These are phyloP conservation scores for Drosophila sp. DNA, from an alignment of 1,140 invertebrate species.

Conservation along the genomic window DNA sequence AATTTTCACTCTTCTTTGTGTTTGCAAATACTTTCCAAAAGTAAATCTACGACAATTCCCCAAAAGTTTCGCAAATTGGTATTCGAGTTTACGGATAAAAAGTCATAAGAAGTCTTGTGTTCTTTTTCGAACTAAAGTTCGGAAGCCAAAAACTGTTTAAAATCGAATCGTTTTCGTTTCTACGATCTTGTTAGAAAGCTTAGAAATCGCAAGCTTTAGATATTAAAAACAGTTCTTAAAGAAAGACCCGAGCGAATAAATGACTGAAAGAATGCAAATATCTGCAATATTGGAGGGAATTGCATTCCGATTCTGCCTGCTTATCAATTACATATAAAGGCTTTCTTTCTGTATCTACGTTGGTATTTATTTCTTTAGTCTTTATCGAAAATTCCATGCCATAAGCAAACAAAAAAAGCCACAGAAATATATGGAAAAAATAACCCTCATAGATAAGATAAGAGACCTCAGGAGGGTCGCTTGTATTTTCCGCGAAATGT, in stretches of 20 bases:
- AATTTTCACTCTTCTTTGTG: too few species aligned
- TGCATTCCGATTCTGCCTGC: constrained; percentile 4
- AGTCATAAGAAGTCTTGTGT: too few species aligned
- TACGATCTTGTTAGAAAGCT: not conserved
- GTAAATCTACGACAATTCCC: too few species aligned
- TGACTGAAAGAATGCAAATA: too few species aligned
- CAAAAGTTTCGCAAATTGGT: too few species aligned
- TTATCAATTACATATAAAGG: not conserved
- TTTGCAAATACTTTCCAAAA: too few species aligned
- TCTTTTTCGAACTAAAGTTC: too few species aligned
- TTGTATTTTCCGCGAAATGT: constrained; percentile 51
- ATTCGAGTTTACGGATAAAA: too few species aligned
- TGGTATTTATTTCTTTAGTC: constrained; percentile 19
- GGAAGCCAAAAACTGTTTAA: too few species aligned
- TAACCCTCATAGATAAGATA: constrained; percentile 49
- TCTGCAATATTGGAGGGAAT: not conserved
- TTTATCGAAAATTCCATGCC: constrained; percentile 62
- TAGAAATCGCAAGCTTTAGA: not conserved
- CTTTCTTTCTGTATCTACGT: constrained; percentile 13
- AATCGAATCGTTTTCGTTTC: too few species aligned
- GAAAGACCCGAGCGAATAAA: too few species aligned
- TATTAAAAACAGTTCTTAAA: not conserved
- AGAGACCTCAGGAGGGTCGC: constrained; percentile 18
- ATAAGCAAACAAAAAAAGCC: constrained; percentile 33
- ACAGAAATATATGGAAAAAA: constrained; percentile 15